phyloP scores from a whole-genome alignment of 2,797 vertebrate species.

The Platalea minor region DNA sequence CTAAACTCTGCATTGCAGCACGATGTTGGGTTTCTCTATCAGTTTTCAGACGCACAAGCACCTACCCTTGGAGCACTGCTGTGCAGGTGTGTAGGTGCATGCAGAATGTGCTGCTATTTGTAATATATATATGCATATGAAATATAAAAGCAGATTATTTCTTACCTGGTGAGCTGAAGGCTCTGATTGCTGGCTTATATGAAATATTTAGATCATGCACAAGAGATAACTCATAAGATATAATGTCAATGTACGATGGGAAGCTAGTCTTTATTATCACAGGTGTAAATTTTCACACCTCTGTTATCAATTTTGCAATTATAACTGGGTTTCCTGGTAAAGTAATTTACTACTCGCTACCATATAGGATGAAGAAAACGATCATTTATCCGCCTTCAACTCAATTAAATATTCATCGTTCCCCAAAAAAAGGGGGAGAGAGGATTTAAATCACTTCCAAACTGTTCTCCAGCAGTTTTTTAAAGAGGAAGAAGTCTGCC shows the following conservation, averaged over 20 bases:
- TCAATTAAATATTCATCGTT: constrained; percentile 63
- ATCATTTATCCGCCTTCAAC: constrained; percentile 54
- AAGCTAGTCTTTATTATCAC: constrained; percentile 60
- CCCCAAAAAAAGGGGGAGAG: neutral
- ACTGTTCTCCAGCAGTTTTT: neutral
- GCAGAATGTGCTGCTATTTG: neutral
- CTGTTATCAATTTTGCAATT: constrained; percentile 69
- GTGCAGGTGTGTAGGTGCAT: constrained; percentile 40
- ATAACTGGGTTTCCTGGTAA: constrained; percentile 26
- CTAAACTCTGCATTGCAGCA: constrained; percentile 61
- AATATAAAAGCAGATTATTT: constrained; percentile 14
- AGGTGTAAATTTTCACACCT: constrained; percentile 68
- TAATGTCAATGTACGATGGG: neutral
- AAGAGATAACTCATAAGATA: constrained; percentile 45
- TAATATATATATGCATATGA: neutral
- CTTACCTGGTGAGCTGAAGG: neutral
- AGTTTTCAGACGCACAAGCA: neutral
- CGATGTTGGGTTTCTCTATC: neutral
- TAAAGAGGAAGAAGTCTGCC: neutral
- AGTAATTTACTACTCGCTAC: constrained; percentile 60
- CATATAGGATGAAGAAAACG: constrained; percentile 39
- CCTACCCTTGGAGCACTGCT: neutral
- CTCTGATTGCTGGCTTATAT: constrained; percentile 8
- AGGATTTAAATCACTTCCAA: constrained; percentile 56
- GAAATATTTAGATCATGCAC: constrained; percentile 60